phyloP scores from a whole-genome alignment of 1,140 invertebrate species.

The Musca vetustissima region DNA sequence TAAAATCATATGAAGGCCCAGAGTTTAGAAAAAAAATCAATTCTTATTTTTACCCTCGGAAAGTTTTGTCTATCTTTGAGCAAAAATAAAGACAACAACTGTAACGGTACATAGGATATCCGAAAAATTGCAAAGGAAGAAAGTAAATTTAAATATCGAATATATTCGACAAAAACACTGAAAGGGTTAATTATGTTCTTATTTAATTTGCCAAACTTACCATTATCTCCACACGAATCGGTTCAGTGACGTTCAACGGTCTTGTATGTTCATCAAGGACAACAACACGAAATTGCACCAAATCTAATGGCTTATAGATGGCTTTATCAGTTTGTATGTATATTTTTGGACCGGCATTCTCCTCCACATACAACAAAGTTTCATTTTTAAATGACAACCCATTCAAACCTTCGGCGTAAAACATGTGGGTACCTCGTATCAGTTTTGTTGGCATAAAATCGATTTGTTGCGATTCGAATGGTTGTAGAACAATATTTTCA shows the following conservation, averaged over 20 bases:
- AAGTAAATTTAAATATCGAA: too few relatives aligned
- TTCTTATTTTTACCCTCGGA: too few relatives aligned
- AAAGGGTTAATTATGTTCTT: too few relatives aligned
- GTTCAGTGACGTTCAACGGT: constrained; percentile 57
- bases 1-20: too few relatives aligned
- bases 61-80: too few relatives aligned
- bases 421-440: constrained; percentile 73
- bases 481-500: constrained; percentile 67
- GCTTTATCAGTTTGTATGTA: constrained; percentile 94
- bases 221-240: constrained; percentile 39
- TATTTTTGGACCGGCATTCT: constrained; percentile 84
- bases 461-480: constrained; percentile 69
- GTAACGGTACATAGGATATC: too few relatives aligned
- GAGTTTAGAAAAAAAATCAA: too few relatives aligned
- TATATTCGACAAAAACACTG: too few relatives aligned
- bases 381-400: constrained; percentile 75
- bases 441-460: constrained; percentile 69
- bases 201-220: not conserved
- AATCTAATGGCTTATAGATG: constrained; percentile 86
- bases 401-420: constrained; percentile 71
- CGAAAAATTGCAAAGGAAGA: too few relatives aligned
- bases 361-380: constrained; percentile 70
- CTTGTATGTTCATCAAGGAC: constrained; percentile 75
- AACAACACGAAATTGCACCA: constrained; percentile 81
- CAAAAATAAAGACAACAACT: too few relatives aligned